Percentiles rank a stretch among this genome's conserved stretches.
Evolutionary conservation across 2,888 invertebrate species (phyloP).

Genomic region (Spodoptera exigua): DNA sequence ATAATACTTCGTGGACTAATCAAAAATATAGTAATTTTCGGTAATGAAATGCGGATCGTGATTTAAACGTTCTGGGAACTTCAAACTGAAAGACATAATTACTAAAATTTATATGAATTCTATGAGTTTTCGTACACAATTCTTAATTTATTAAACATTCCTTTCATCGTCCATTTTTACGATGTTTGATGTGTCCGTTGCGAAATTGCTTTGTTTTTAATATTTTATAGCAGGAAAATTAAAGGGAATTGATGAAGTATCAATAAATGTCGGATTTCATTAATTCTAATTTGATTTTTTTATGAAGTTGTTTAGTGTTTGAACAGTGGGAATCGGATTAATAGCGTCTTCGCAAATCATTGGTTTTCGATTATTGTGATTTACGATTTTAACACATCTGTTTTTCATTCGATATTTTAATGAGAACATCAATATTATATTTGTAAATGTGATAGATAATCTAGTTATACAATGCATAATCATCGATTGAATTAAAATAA

Average conservation of each 20-base stretch:
- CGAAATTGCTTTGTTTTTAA: constrained; percentile 53
- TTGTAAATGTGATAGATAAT: too few relatives aligned
- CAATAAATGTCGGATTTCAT: constrained; percentile 56
- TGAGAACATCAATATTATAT: neutral
- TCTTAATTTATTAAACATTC: constrained; percentile 20
- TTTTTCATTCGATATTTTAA: neutral
- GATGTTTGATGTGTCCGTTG: constrained; percentile 44
- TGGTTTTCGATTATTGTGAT: constrained; percentile 19
- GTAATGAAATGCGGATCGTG: constrained; percentile 62
- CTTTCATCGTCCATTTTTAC: constrained; percentile 44
- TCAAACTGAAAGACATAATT: constrained; percentile 54
- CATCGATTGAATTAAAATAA: too few relatives aligned
- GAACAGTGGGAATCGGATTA: constrained; percentile 49
- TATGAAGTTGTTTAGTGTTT: constrained; percentile 16
- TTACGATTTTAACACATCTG: constrained; percentile 8
- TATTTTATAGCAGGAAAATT: constrained; percentile 44
- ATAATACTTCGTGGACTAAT: constrained; percentile 56
- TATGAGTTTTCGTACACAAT: constrained; percentile 46
- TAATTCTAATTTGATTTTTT: constrained; percentile 38
- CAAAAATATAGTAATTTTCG: constrained; percentile 56
- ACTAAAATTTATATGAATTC: constrained; percentile 50
- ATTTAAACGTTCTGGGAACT: constrained; percentile 46
- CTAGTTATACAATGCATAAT: too few relatives aligned
- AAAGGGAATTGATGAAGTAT: constrained; percentile 42
- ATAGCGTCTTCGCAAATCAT: constrained; percentile 19